Percentiles rank a stretch among this genome's conserved stretches.
Evolutionary conservation across 2,888 invertebrate species (phyloP).

Genomic region (Scaptodrosophila latifasciaeformis): DNA sequence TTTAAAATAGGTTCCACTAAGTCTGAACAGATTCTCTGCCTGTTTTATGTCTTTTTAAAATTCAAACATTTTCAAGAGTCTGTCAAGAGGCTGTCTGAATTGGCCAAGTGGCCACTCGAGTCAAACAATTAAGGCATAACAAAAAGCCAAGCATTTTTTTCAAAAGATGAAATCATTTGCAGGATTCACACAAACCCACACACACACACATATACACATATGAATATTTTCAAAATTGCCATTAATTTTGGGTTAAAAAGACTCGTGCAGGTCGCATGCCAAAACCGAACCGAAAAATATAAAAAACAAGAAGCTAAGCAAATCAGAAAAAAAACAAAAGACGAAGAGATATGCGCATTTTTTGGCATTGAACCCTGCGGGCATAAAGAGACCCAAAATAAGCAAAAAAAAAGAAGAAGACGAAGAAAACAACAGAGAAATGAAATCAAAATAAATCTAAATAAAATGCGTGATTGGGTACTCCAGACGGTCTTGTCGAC

Average conservation of each 20-base stretch:
- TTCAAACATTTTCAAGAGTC: constrained; percentile 10
- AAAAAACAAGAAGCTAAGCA: too few species aligned
- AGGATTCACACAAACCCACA: constrained; percentile 48
- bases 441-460: constrained; percentile 55
- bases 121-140: constrained; percentile 64
- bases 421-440: constrained; percentile 33
- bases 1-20: too few species aligned
- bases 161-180: constrained; percentile 63
- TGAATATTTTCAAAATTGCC: constrained; percentile 44
- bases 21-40: too few species aligned
- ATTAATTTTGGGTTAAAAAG: constrained; percentile 52
- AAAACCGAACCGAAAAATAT: constrained; percentile 46
- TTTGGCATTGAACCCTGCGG: constrained; percentile 69
- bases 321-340: constrained; percentile 17
- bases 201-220: constrained; percentile 8
- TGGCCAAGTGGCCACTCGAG: constrained; percentile 59
- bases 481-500: constrained; percentile 54
- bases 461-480: constrained; percentile 56
- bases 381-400: constrained; percentile 29
- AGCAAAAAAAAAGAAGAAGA: constrained; percentile 13
- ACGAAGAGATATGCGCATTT: constrained; percentile 24
- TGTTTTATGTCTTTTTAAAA: too few species aligned
- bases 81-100: constrained; percentile 1
- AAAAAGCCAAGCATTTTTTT: constrained; percentile 63
- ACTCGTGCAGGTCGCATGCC: constrained; percentile 71